phyloP scores from a whole-genome alignment of 2,797 vertebrate species.

The Catostomus latipinnis region DNA sequence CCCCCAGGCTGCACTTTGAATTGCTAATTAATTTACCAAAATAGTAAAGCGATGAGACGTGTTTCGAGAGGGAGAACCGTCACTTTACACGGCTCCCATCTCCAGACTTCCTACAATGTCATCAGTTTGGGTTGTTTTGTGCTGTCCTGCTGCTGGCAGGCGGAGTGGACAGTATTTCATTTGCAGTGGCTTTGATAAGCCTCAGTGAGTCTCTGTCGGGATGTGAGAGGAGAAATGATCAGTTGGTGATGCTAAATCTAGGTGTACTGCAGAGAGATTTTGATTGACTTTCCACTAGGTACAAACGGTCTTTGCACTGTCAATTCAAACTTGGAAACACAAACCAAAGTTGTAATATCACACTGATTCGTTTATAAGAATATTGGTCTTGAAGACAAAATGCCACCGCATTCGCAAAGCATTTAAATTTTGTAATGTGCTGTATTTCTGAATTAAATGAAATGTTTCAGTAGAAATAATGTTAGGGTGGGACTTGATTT shows the following conservation, averaged over 20 bases:
- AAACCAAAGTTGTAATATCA: slow-evolving; percentile 1
- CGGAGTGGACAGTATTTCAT: slow-evolving; percentile 70
- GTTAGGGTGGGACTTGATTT: no score
- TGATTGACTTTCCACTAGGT: slow-evolving; percentile 73
- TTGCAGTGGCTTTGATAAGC: slow-evolving; percentile 76
- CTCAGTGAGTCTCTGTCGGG: slow-evolving; percentile 62
- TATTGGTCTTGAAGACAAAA: background rate
- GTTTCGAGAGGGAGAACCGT: slow-evolving; percentile 56
- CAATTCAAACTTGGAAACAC: slow-evolving; percentile 19
- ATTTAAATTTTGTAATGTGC: background rate
- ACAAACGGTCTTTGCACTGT: slow-evolving; percentile 47
- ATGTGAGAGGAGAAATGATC: slow-evolving; percentile 76
- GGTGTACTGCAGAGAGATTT: slow-evolving; percentile 69
- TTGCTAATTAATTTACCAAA: slow-evolving; percentile 75
- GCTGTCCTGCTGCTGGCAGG: slow-evolving; percentile 50
- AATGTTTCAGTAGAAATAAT: background rate
- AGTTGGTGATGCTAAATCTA: slow-evolving; percentile 66
- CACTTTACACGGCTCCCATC: slow-evolving; percentile 61
- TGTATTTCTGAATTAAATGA: background rate
- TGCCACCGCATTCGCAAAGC: background rate
- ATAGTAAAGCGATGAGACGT: slow-evolving; percentile 43
- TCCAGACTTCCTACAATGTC: slow-evolving; percentile 67
- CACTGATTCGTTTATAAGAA: background rate
- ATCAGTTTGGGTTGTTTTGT: slow-evolving; percentile 71
- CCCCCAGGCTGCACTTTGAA: slow-evolving; percentile 72